A percentile compares a stretch with the other conserved stretches of the same genome.
Conservation (phyloP, 2,888 invertebrate species). For the Euzophera pinguis region DNA sequence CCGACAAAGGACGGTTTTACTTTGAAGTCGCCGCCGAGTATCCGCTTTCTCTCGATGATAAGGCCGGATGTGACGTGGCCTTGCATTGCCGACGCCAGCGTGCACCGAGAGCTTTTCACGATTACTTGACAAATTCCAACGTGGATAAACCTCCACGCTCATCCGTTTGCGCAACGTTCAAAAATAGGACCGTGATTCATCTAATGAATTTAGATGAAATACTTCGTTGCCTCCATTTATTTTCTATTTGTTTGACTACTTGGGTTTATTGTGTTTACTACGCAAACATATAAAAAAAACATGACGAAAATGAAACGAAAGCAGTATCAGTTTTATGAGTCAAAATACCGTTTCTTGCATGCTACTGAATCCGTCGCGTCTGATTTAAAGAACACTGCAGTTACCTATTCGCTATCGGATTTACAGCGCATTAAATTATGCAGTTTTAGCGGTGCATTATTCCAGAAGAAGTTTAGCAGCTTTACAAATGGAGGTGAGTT, state of each 20-base stretch:
- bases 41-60: constrained; percentile 72
- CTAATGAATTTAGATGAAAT: constrained; percentile 29
- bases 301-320: constrained; percentile 2
- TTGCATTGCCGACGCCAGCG: constrained; percentile 25
- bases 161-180: constrained; percentile 37
- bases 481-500: constrained; percentile 44
- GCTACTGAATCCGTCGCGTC: constrained; percentile 25
- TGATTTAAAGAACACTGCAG: constrained; percentile 21
- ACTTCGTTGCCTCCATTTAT: constrained; percentile 16
- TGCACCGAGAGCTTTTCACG: constrained; percentile 64
- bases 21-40: constrained; percentile 67
- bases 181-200: constrained; percentile 46
- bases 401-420: constrained; percentile 41
- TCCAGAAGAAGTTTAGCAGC: constrained; percentile 39
- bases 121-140: constrained; percentile 71
- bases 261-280: constrained; percentile 14
- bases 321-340: constrained; percentile 4
- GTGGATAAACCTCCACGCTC: constrained; percentile 42
- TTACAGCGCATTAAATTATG: constrained; percentile 52
- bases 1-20: constrained; percentile 59
- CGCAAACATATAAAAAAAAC: constrained; percentile 4
- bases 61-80: constrained; percentile 41
- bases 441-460: constrained; percentile 49
- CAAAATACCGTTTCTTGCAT: constrained; percentile 7
- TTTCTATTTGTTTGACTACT: neutral